Evolutionary conservation across 2,888 invertebrate genomes (phyloP).

Genomic region (Drosophila sordidapex): DNA sequence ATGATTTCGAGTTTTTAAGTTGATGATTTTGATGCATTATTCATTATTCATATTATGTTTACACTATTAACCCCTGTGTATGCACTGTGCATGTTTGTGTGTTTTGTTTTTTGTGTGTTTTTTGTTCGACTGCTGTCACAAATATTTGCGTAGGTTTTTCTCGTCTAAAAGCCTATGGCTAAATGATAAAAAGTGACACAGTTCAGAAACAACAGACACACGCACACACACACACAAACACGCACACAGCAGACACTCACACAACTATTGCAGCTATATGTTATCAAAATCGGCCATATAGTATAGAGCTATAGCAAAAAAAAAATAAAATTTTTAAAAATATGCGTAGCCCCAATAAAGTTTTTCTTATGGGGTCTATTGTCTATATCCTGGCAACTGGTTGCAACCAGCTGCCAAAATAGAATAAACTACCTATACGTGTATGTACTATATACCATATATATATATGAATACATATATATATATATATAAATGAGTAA

Average conservation of each 20-base stretch:
- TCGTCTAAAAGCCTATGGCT: constrained; percentile 82
- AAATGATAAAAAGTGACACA: constrained; percentile 73
- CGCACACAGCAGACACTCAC: constrained; percentile 13
- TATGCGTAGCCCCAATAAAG: constrained; percentile 29
- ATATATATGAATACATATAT: background rate
- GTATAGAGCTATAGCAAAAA: constrained; percentile 58
- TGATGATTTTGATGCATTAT: constrained; percentile 57
- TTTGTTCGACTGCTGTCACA: constrained; percentile 55
- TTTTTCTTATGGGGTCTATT: constrained; percentile 32
- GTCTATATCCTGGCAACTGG: constrained; percentile 56
- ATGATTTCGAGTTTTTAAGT: constrained; percentile 43
- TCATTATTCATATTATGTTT: constrained; percentile 46
- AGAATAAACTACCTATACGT: constrained; percentile 61
- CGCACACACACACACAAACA: background rate
- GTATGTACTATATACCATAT: constrained; percentile 47
- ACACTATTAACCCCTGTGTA: constrained; percentile 47
- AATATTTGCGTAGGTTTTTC: constrained; percentile 83
- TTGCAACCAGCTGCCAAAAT: constrained; percentile 45
- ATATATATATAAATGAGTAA: constrained; percentile 35
- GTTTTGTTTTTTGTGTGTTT: constrained; percentile 38
- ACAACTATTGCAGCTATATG: constrained; percentile 52
- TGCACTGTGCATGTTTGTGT: constrained; percentile 19
- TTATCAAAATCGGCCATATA: constrained; percentile 70
- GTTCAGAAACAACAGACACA: constrained; percentile 12
- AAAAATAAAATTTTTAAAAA: background rate